Conservation (phyloP, 2,113 vertebrate genomes). For the Equus przewalskii region DNA sequence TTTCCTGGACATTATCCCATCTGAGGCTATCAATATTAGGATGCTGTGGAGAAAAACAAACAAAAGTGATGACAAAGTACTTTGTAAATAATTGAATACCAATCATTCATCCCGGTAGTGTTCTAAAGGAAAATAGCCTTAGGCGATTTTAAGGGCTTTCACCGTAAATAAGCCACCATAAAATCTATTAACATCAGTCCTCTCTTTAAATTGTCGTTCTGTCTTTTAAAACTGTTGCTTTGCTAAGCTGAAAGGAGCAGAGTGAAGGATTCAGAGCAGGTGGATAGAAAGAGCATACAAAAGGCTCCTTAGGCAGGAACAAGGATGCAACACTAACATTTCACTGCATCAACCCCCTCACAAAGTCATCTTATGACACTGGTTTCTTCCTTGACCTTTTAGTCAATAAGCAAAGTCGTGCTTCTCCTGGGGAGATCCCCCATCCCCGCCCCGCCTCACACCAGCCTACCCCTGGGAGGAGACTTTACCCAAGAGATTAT, state of each 20-base stretch:
- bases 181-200: constrained; percentile 13
- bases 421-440: not conserved
- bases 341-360: not conserved
- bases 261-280: not conserved
- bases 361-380: not conserved
- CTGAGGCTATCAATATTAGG: not conserved
- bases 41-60: constrained; percentile 18
- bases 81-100: constrained; percentile 66
- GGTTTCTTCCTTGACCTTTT: constrained; percentile 29
- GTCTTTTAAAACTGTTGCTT: constrained; percentile 16
- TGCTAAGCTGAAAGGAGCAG: not conserved
- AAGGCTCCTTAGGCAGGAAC: not conserved
- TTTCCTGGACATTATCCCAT: not conserved
- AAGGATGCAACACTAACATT: not conserved
- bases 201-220: not conserved
- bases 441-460: rapidly evolving
- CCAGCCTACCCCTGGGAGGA: not conserved
- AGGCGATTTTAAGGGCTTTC: not conserved
- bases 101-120: not conserved
- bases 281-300: not conserved
- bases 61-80: not conserved
- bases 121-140: constrained; percentile 4
- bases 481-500: not conserved
- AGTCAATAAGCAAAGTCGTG: not conserved
- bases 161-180: constrained; percentile 33